These are phyloP conservation scores for Macrobrachium rosenbergii DNA, from an alignment of 1,140 invertebrate species.

Conservation along the genomic window DNA sequence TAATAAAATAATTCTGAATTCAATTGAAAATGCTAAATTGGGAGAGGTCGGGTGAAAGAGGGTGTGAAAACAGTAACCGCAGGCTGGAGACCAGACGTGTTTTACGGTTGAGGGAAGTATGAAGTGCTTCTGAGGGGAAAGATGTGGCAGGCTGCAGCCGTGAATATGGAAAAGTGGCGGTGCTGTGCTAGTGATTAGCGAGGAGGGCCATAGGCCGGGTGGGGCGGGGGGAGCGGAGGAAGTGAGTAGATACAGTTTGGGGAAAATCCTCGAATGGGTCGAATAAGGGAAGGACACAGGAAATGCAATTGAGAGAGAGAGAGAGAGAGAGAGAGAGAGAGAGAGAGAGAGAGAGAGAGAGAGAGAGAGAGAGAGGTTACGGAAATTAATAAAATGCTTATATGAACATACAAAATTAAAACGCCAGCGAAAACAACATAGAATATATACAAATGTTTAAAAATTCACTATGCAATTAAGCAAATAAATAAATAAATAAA, in stretches of 20 bases:
- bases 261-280: too few relatives aligned
- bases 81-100: background rate
- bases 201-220: too few relatives aligned
- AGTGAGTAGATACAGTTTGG: background rate
- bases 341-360: background rate
- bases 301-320: background rate
- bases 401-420: too few relatives aligned
- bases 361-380: background rate
- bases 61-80: background rate
- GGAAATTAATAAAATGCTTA: too few relatives aligned
- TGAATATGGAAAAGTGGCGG: constrained; percentile 49
- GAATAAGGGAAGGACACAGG: background rate
- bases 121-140: constrained; percentile 11
- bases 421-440: too few relatives aligned
- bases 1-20: too few relatives aligned
- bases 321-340: background rate
- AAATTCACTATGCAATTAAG: too few relatives aligned
- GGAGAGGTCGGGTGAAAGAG: background rate
- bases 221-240: background rate
- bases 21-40: background rate
- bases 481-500: too few relatives aligned
- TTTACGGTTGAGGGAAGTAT: constrained; percentile 37
- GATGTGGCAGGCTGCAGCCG: background rate
- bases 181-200: too few relatives aligned
- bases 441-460: too few relatives aligned